A percentile compares a stretch with the other conserved stretches of the same genome.
phyloP scores from a whole-genome alignment of 2,113 vertebrate genomes.

The Solea senegalensis region DNA sequence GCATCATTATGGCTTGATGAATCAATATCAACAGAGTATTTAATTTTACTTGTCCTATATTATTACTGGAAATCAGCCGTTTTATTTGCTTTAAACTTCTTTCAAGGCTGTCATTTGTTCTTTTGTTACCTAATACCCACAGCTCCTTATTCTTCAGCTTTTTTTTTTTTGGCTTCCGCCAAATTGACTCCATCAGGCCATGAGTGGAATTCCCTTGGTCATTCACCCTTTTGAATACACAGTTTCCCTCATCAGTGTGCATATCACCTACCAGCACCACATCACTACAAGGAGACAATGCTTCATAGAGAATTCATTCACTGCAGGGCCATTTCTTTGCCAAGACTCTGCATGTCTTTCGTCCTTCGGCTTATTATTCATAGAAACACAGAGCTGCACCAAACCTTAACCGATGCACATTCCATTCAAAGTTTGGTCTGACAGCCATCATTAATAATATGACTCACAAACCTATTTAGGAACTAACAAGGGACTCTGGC shows the following conservation, averaged over 20 bases:
- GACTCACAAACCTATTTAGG: slow-evolving; percentile 45
- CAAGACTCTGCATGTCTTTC: slow-evolving; percentile 2
- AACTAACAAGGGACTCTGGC: slow-evolving; percentile 6
- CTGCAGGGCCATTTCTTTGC: slow-evolving; percentile 7
- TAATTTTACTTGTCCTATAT: background rate
- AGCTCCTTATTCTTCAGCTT: slow-evolving; percentile 23
- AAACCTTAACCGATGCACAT: slow-evolving; percentile 3
- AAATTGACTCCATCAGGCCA: slow-evolving; percentile 47
- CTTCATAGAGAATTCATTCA: slow-evolving; percentile 31
- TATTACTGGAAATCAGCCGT: background rate
- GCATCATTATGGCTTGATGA: too few species aligned
- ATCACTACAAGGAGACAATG: slow-evolving; percentile 8
- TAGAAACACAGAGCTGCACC: background rate
- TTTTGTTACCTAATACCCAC: slow-evolving; percentile 38
- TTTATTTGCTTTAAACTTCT: background rate
- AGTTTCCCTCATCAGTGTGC: slow-evolving; percentile 53
- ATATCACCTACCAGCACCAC: slow-evolving; percentile 20
- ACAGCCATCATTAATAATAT: slow-evolving; percentile 53
- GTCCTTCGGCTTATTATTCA: slow-evolving; percentile 6
- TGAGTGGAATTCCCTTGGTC: slow-evolving; percentile 36
- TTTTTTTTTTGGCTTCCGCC: slow-evolving; percentile 33
- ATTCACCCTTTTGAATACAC: slow-evolving; percentile 48
- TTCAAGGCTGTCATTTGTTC: slow-evolving; percentile 22
- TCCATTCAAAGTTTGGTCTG: background rate
- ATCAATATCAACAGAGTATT: background rate